A percentile compares a stretch with the other conserved stretches of the same genome.
Conservation (phyloP, 1,140 invertebrate species). For the Drosophila ironensis region DNA sequence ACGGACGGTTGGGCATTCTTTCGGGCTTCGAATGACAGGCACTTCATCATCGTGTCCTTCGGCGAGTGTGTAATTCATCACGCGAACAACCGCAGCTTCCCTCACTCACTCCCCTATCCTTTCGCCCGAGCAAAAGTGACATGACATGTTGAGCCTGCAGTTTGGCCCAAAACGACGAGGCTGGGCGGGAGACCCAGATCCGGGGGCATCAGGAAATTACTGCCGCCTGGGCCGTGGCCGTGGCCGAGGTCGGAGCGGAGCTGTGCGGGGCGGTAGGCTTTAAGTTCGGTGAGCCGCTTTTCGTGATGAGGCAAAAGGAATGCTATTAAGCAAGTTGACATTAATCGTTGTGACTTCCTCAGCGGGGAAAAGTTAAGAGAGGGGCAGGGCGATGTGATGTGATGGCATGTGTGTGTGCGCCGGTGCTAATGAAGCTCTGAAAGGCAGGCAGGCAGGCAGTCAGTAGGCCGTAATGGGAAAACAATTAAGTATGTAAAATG, state of each 20-base stretch:
- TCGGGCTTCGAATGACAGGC: conserved; percentile 76
- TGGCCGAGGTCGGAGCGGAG: too few relatives aligned
- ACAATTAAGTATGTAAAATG: conserved; percentile 78
- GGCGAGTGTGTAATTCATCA: conserved; percentile 79
- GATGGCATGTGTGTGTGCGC: conserved; percentile 13
- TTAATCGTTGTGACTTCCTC: conserved; percentile 74
- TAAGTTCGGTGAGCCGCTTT: conserved; percentile 56
- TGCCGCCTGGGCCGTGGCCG: conserved; percentile 17
- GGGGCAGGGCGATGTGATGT: too few relatives aligned
- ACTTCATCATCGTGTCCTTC: conserved; percentile 80
- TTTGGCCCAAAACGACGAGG: conserved; percentile 19
- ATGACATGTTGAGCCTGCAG: conserved; percentile 77
- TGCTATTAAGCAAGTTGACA: conserved; percentile 79
- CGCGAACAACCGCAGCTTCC: conserved; percentile 73
- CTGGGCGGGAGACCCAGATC: conserved; percentile 5
- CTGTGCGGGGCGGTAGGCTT: conserved; percentile 27
- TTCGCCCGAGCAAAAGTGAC: conserved; percentile 30
- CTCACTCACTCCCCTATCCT: conserved; percentile 3
- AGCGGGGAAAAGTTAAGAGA: not conserved
- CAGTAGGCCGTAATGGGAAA: conserved; percentile 62
- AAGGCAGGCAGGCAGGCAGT: conserved; percentile 12
- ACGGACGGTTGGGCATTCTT: conserved; percentile 71
- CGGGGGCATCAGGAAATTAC: conserved; percentile 49
- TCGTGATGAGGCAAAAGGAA: conserved; percentile 57
- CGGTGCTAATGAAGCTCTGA: conserved; percentile 45